These are phyloP conservation scores for Chrysomallon squamiferum DNA, from an alignment of 1,140 invertebrate genomes.

Conservation along the genomic window DNA sequence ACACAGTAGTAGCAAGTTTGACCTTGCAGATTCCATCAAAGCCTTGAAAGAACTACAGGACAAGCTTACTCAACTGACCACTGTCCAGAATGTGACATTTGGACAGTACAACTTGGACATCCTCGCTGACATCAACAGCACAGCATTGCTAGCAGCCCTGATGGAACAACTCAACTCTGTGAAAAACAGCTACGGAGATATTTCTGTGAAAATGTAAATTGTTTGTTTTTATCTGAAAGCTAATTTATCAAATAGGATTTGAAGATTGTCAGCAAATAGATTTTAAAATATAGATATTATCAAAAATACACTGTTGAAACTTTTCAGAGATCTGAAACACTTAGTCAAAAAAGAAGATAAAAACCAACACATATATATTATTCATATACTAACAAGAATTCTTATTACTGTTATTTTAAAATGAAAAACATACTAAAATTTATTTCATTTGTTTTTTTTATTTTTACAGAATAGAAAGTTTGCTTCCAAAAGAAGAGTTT, in stretches of 20 bases:
- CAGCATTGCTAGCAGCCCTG: background rate
- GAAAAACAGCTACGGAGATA: background rate
- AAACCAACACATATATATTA: no score
- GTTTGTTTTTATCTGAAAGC: no score
- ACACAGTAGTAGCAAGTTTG: background rate
- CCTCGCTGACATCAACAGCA: background rate
- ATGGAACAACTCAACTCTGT: background rate
- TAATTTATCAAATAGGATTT: no score
- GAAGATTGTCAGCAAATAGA: no score
- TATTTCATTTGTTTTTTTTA: background rate
- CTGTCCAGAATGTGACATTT: conserved; percentile 12
- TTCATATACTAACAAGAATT: no score
- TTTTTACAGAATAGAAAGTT: conserved; percentile 17
- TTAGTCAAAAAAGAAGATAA: no score
- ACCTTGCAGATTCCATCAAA: conserved; percentile 3
- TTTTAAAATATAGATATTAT: no score
- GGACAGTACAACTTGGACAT: conserved; percentile 3
- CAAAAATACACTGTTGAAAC: no score
- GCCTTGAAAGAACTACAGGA: background rate
- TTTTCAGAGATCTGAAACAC: no score
- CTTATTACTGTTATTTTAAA: no score
- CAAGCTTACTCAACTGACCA: background rate
- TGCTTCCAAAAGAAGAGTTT: conserved; percentile 14
- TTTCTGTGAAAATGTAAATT: background rate
- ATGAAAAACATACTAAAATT: no score